Percentiles rank a stretch among this genome's conserved stretches.
Evolutionary conservation across 1,140 invertebrate genomes (phyloP).

Genomic region (Drosophila quadrilineata): DNA sequence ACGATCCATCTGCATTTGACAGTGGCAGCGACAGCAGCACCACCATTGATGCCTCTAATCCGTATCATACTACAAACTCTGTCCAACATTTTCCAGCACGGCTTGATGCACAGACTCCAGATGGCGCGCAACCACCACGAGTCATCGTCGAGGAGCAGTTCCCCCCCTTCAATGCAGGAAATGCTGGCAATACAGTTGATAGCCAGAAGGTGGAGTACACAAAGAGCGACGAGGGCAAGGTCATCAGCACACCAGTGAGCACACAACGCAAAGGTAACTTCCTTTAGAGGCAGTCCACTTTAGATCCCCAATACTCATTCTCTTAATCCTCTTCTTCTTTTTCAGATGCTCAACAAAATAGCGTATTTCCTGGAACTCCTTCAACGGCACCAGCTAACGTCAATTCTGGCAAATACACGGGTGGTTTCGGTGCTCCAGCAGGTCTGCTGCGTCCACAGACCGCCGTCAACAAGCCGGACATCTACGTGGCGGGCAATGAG

Average conservation of each 20-base stretch:
- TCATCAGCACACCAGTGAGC: constrained; percentile 63
- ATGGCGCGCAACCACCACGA: no score
- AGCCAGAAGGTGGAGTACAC: constrained; percentile 59
- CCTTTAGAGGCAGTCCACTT: neutral
- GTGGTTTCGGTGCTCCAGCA: constrained; percentile 67
- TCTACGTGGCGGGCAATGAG: constrained; percentile 56
- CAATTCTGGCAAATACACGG: constrained; percentile 59
- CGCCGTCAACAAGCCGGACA: constrained; percentile 30
- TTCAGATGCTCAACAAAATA: constrained; percentile 3
- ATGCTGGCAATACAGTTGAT: no score
- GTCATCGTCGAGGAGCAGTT: no score
- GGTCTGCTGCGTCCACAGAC: constrained; percentile 53
- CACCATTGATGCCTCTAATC: neutral
- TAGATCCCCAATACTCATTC: neutral
- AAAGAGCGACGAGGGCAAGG: constrained; percentile 77
- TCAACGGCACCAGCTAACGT: neutral
- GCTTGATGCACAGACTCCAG: constrained; percentile 44
- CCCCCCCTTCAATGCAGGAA: no score
- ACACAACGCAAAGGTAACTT: constrained; percentile 49
- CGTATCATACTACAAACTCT: constrained; percentile 60
- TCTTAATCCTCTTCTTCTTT: neutral
- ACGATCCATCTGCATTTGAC: constrained; percentile 21
- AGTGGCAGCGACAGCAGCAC: neutral
- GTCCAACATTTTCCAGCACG: constrained; percentile 69
- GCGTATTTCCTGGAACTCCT: neutral